A percentile compares a stretch with the other conserved stretches of the same genome.
phyloP scores from a whole-genome alignment of 2,888 invertebrate genomes.

The Syrphus vitripennis region DNA sequence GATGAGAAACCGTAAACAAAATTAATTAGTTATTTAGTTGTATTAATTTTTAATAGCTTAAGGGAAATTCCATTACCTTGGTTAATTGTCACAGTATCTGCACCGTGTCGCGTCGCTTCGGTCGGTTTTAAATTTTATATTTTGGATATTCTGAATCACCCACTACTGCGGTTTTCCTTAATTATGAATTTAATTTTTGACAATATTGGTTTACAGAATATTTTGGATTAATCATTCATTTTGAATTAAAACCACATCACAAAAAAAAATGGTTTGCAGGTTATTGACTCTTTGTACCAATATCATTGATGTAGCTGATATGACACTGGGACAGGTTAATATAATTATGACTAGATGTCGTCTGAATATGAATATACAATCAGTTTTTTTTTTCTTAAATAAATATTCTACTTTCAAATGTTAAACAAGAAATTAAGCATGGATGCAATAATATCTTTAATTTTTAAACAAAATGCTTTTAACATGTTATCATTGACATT shows the following conservation, averaged over 20 bases:
- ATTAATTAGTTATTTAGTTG: not conserved
- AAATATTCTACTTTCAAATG: slow-evolving; percentile 2
- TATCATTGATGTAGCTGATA: not conserved
- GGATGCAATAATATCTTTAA: slow-evolving; percentile 13
- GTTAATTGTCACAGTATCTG: not conserved
- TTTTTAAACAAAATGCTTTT: slow-evolving; percentile 28
- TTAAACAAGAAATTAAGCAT: not conserved
- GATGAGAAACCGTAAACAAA: slow-evolving; percentile 7
- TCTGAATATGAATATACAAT: slow-evolving; percentile 9
- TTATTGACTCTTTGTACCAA: slow-evolving; percentile 6
- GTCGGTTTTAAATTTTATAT: not conserved
- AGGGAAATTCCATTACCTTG: slow-evolving; percentile 17
- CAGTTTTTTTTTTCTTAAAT: not conserved
- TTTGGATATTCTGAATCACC: not conserved
- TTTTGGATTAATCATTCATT: not conserved
- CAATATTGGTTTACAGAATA: not conserved
- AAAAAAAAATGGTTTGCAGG: not conserved
- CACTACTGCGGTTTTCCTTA: not conserved
- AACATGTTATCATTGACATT: slow-evolving; percentile 42
- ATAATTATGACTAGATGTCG: slow-evolving; percentile 5
- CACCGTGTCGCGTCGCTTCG: too few relatives aligned
- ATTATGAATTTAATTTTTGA: not conserved
- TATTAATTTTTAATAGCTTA: slow-evolving; percentile 9
- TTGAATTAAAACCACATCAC: not conserved
- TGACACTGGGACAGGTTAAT: not conserved